Conservation (phyloP, 2,113 vertebrate genomes). For the Danionella cerebrum region DNA sequence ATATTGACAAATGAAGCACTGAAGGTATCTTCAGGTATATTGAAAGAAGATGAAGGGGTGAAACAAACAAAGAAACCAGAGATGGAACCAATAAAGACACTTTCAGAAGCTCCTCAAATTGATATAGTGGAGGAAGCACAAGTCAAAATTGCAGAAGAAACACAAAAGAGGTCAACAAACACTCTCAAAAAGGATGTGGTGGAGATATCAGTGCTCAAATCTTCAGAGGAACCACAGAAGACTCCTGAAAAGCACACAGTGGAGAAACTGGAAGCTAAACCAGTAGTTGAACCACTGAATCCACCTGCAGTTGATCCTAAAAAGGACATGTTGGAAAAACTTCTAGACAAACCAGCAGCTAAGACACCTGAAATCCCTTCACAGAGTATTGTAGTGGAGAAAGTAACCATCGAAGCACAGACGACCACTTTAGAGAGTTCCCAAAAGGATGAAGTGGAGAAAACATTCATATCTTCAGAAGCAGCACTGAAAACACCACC, state of each 20-base stretch:
- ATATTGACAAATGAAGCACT: no score
- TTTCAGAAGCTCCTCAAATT: no score
- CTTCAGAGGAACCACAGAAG: neutral
- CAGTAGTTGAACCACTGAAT: no score
- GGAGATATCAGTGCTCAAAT: neutral
- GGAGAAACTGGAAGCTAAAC: neutral
- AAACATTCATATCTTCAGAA: no score
- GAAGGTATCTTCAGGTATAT: no score
- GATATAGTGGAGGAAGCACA: neutral
- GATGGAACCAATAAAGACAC: neutral
- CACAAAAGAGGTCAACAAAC: neutral
- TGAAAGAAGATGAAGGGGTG: neutral
- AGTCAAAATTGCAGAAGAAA: neutral
- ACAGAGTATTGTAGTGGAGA: no score
- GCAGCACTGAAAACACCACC: no score
- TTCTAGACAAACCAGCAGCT: no score
- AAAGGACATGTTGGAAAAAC: no score
- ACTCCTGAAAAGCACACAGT: neutral
- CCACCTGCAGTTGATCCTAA: neutral
- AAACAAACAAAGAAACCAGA: neutral
- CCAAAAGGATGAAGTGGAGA: no score
- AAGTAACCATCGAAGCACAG: no score
- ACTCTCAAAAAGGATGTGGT: neutral
- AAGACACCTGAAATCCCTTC: neutral
- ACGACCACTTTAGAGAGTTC: no score